A percentile compares a stretch with the other conserved stretches of the same genome.
phyloP scores from a whole-genome alignment of 2,113 vertebrate genomes.

The Recurvirostra avosetta region DNA sequence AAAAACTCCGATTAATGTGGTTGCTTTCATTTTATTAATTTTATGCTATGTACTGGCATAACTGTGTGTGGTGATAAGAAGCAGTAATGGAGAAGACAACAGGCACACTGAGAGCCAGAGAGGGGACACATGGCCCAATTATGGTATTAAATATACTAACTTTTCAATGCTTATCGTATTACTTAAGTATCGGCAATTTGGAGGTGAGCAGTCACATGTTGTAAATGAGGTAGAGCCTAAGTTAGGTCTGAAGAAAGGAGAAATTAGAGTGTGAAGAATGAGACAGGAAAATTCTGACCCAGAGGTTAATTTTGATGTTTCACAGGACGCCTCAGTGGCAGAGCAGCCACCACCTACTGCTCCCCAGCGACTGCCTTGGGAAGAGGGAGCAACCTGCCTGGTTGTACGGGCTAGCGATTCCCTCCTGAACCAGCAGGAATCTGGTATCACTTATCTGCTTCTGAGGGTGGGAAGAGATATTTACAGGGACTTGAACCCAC shows the following conservation, averaged over 20 bases:
- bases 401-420: accelerated
- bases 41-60: background rate
- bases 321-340: background rate
- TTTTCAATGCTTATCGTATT: background rate
- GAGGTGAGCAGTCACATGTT: background rate
- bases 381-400: background rate
- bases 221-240: background rate
- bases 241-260: background rate
- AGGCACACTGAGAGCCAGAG: background rate
- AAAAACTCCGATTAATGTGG: background rate
- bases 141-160: background rate
- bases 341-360: background rate
- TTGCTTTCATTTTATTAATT: background rate
- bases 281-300: background rate
- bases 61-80: background rate
- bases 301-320: background rate
- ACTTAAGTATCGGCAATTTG: background rate
- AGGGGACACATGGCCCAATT: background rate
- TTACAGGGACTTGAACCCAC: background rate
- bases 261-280: background rate
- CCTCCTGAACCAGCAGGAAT: background rate
- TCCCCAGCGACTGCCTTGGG: background rate
- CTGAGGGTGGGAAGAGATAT: background rate
- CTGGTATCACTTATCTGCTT: background rate
- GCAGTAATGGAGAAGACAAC: background rate